These are phyloP conservation scores for Aspiorhynchus laticeps DNA, from an alignment of 2,113 vertebrate genomes.

Conservation along the genomic window DNA sequence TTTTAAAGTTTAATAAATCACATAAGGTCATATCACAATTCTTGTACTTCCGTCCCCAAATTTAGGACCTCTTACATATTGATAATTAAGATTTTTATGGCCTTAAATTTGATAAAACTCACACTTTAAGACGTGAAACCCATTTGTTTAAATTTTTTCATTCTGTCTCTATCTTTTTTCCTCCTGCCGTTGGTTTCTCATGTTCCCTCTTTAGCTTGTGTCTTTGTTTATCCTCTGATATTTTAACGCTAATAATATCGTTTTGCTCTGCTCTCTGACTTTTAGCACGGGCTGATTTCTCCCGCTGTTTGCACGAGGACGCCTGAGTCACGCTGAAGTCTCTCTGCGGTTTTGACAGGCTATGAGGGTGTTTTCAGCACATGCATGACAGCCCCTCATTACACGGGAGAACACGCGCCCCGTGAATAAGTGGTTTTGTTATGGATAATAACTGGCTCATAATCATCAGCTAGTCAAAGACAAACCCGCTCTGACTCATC, in stretches of 20 bases:
- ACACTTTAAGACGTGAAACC: too few species aligned
- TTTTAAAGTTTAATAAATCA: background rate
- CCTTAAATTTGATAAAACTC: background rate
- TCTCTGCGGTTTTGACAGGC: slow-evolving; percentile 30
- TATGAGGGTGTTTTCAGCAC: slow-evolving; percentile 22
- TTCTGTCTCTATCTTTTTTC: too few species aligned
- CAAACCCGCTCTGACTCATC: slow-evolving; percentile 34
- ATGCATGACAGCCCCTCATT: slow-evolving; percentile 47
- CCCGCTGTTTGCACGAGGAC: background rate
- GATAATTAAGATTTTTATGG: background rate
- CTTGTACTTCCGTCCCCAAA: background rate
- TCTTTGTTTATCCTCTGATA: background rate
- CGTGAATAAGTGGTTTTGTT: slow-evolving; percentile 39
- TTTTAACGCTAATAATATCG: slow-evolving; percentile 10
- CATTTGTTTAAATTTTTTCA: too few species aligned
- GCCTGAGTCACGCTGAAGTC: slow-evolving; percentile 29
- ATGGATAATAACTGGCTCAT: slow-evolving; percentile 32
- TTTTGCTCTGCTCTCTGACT: slow-evolving; percentile 1
- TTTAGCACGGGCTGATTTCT: background rate
- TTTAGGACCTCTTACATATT: background rate
- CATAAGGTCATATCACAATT: background rate
- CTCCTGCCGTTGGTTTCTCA: background rate
- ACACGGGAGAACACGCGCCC: slow-evolving; percentile 18
- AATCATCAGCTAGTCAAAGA: slow-evolving; percentile 38
- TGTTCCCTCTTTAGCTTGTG: background rate